Evolutionary conservation across 2,113 vertebrate species (phyloP).

Genomic region (Cercopithecus mona): DNA sequence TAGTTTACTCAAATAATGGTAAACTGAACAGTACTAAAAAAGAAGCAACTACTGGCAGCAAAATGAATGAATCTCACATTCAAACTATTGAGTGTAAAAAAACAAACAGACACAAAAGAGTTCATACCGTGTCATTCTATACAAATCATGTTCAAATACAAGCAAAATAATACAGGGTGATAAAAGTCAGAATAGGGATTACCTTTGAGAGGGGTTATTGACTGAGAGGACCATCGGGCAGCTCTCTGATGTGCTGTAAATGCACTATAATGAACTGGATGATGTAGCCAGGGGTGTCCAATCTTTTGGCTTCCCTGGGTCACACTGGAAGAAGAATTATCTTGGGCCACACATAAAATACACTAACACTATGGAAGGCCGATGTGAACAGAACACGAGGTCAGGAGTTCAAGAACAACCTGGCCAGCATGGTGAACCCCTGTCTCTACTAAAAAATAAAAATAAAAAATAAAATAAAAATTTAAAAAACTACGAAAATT

Average conservation of each 20-base stretch:
- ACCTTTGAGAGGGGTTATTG: background rate
- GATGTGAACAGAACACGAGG: too few relatives aligned
- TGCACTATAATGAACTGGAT: background rate
- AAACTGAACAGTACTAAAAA: background rate
- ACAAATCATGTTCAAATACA: background rate
- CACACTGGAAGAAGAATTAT: too few relatives aligned
- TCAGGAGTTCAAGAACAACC: too few relatives aligned
- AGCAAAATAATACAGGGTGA: background rate
- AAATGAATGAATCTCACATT: background rate
- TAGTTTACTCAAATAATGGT: background rate
- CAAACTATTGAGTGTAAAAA: background rate
- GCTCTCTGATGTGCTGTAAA: background rate
- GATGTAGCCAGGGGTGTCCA: background rate
- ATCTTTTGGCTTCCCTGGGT: too few relatives aligned
- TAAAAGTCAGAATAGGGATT: background rate
- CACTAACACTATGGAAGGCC: too few relatives aligned
- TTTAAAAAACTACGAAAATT: too few relatives aligned
- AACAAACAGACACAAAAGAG: background rate
- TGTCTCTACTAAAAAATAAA: too few relatives aligned
- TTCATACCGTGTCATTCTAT: background rate
- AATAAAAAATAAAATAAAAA: rapidly evolving
- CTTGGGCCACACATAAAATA: too few relatives aligned
- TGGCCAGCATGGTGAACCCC: too few relatives aligned
- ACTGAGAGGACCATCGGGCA: too few relatives aligned
- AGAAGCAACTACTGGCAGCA: background rate